These are phyloP conservation scores for Netelia inedita DNA, from an alignment of 2,888 invertebrate species.

Conservation along the genomic window DNA sequence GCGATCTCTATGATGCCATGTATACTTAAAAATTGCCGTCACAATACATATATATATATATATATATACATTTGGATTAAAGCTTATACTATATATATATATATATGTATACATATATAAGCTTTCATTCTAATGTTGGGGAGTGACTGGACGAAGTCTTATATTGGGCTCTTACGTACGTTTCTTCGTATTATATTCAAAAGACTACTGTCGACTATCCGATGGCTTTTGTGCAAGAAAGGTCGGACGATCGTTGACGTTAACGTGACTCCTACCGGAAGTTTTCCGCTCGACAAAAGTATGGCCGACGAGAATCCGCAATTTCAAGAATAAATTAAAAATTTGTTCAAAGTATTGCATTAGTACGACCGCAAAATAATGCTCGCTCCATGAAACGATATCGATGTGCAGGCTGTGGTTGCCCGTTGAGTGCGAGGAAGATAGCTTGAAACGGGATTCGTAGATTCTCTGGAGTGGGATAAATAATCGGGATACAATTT, in stretches of 20 bases:
- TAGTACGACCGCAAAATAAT: too few species aligned
- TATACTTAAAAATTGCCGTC: not conserved
- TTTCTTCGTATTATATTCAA: not conserved
- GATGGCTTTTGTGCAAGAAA: not conserved
- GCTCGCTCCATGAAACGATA: too few species aligned
- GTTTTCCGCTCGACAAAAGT: not conserved
- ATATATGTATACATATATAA: not conserved
- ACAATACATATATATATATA: too few species aligned
- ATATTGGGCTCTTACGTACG: not conserved
- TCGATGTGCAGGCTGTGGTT: too few species aligned
- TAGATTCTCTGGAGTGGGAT: too few species aligned
- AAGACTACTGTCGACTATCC: not conserved
- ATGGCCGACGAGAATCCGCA: not conserved
- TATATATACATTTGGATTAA: too few species aligned
- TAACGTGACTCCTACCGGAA: not conserved
- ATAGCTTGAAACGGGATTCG: too few species aligned
- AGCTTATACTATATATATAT: not conserved
- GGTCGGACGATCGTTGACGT: not conserved
- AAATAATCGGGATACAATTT: too few species aligned
- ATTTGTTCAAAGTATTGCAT: too few species aligned
- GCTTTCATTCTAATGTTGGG: slow-evolving; percentile 9
- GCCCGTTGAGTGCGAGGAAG: too few species aligned
- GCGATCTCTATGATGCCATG: slow-evolving; percentile 41
- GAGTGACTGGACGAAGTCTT: slow-evolving; percentile 17
- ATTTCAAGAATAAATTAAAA: too few species aligned